A percentile compares a stretch with the other conserved stretches of the same genome.
Conservation (phyloP, 2,113 vertebrate genomes). For the Lamprologus ornatipinnis region DNA sequence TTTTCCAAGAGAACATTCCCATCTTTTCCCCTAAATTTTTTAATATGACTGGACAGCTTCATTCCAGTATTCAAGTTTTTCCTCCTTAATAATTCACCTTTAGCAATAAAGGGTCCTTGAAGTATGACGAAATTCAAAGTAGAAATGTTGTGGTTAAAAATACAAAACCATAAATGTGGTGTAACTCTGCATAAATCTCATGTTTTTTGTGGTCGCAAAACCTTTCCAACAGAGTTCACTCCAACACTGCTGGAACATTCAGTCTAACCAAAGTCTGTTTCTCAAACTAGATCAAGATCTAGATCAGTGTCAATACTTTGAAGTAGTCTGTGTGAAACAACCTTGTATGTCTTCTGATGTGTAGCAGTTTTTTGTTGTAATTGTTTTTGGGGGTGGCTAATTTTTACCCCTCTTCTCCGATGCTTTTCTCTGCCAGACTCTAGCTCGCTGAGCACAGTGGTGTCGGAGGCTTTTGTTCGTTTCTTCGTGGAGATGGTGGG, state of each 20-base stretch:
- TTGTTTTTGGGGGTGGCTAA: not conserved
- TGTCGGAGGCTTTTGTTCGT: slow-evolving; percentile 93
- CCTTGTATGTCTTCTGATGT: not conserved
- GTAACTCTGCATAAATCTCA: not conserved
- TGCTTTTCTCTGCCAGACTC: slow-evolving; percentile 50
- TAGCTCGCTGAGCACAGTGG: slow-evolving; percentile 79
- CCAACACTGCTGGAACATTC: not conserved
- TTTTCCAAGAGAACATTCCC: not conserved
- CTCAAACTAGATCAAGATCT: not conserved
- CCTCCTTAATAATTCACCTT: not conserved
- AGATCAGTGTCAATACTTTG: not conserved
- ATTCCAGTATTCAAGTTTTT: not conserved
- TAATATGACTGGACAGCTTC: not conserved
- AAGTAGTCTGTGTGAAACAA: not conserved
- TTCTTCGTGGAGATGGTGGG: slow-evolving; percentile 86
- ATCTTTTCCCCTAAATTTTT: not conserved
- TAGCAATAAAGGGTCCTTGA: not conserved
- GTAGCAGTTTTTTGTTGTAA: not conserved
- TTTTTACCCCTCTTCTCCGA: not conserved
- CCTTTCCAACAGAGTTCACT: not conserved
- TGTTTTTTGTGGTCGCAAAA: not conserved
- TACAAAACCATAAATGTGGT: not conserved
- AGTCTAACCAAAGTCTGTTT: not conserved
- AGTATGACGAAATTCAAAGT: not conserved
- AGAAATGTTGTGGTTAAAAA: not conserved